Base-by-base conservation (phyloP, 2,888 invertebrate genomes). In the Odontothrips loti region DNA sequence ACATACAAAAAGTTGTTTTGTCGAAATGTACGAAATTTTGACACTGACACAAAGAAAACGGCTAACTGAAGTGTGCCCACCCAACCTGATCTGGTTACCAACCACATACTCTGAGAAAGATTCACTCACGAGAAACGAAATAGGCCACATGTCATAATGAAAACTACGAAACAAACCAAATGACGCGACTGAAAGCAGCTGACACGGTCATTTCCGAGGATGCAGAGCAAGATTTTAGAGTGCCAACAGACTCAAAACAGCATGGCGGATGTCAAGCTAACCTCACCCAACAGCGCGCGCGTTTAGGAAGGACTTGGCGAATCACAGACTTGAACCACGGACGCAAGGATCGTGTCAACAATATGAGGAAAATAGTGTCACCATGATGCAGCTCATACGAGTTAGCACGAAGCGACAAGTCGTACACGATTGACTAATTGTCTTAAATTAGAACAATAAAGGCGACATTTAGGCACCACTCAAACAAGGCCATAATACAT, bases 361-460 rank as follows among this genome's bases (percentile, higher is more conserved):
- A 20, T 12, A 58, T 17, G 58, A 43, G 34, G 34, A 6, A 43
- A 43, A 43, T 43, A 43, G 34, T 43, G 34, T 43, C 34, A 58
- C 58, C 15, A 58, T 58, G 17, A 15, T 0, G 0, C 58, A 12
- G 34, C 34, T 6, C 34, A 15, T 58, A 15, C 10, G 58, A 58
- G 58, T 6, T 17, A 6, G 15, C 15, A 15, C 15, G 58, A 58
- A 1, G 15, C 58, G 58, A 58, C 58, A 58, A 58, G 20, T 6
- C 58, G n/a, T 58, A 58, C 34, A 58, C 58, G 15, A 58, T 43
- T 75, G 27, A 27, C 68, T n/a, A 23, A 27, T 75, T 2, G 34
- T 6, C 34, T 75, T 27, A 75, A 75, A 23, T 27, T 23, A 75
- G 68, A 75, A 75, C 68, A 75, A 75, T 75, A 75, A 80, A 80